Base-by-base conservation (phyloP, 2,888 invertebrate genomes). In the Mythimna pallens region DNA sequence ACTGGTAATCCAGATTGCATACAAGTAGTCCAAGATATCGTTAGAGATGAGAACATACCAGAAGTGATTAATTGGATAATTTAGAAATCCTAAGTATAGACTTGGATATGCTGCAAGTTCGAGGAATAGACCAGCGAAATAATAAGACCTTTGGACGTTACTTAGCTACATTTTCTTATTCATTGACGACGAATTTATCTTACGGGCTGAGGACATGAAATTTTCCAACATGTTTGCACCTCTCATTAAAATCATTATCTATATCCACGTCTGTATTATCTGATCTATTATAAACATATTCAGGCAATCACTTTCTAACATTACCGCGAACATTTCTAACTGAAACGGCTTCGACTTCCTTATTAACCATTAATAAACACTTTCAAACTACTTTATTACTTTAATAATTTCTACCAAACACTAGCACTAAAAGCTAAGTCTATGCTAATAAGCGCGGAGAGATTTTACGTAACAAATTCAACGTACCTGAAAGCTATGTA, bases 381-480 rank as follows among this genome's bases (percentile, higher is more conserved):
- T 73, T 70, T 63, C 76, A 67, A 68, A 70, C 55, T 55, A 70
- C 59, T 81, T 83, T 80, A 75, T 68, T 30, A 47, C 76, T 30
- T 17, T 67, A 71, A 80, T 68, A 74, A 80, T 70, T 74, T 70
- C 70, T 65, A 22, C 61, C 58, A 70, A 65, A 80, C 70, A 67
- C 59, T 50, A 65, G 50, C 58, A 70, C 57, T 82, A 73, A 73
- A 70, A 77, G 71, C 55, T 59, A 4, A 55, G 78, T n/a, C 47
- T 70, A 83, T 83, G 67, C 75, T 58, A 74, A 80, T 83, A 74
- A 80, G 30, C 14, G 22, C 50, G 20, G 61, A 75, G 57, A 65
- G 10, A 79, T 55, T 73, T 75, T 73, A 78, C 61, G 67, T 68
- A 84, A 81, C 50, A 55, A 57, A 68, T 76, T 70, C 65, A 55